Base-by-base conservation (phyloP, 1,140 invertebrate species). In the Metopolophium dirhodum region DNA sequence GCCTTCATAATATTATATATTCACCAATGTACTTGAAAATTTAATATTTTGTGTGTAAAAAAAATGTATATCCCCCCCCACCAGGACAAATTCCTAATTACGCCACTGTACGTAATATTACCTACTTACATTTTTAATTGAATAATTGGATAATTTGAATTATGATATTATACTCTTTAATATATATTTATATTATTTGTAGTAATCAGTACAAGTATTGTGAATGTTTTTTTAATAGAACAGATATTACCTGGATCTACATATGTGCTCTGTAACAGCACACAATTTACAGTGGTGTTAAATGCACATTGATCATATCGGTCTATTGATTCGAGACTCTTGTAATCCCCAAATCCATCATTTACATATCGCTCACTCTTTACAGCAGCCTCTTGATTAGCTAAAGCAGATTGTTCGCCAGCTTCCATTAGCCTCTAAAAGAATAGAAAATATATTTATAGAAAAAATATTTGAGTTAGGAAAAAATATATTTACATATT, bases 401-500 rank as follows among this genome's bases (percentile, higher is more conserved):
- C 97, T 23, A 98, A 95, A 0, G 97, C 97, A 2, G 97, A 97
- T 94, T 98, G 97, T 94, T 98, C 98, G 0, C 97, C 97, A 8
- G 97, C 97, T 95, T 98, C 98, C 97, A 98, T 98, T 95, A 98
- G 97, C 94, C 97, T 97, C 97, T 98, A 96, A 49, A 95, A 95
- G 94, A 82, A n/a, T 37, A 83, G 37, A n/a, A 30, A 51, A 77
- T 77, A 14, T 7, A 7, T 18, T 77, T 35, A 77, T 77, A 77
- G 14, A 77, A 77, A n/a, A 57, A 68, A 68, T n/a, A n/a, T n/a
- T 68, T n/a, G 11, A 68, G 3, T 68, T n/a, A n/a, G 26, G 9
- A n/a, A 68, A 77, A 77, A 77, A 77, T 77, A 18, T 18, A 77
- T 77, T n/a, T 47, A 86, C 26, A 47, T 47, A 30, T 30, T 26